Evolutionary conservation across 2,113 vertebrate species (phyloP).

Genomic region (Trematomus loennbergii): DNA sequence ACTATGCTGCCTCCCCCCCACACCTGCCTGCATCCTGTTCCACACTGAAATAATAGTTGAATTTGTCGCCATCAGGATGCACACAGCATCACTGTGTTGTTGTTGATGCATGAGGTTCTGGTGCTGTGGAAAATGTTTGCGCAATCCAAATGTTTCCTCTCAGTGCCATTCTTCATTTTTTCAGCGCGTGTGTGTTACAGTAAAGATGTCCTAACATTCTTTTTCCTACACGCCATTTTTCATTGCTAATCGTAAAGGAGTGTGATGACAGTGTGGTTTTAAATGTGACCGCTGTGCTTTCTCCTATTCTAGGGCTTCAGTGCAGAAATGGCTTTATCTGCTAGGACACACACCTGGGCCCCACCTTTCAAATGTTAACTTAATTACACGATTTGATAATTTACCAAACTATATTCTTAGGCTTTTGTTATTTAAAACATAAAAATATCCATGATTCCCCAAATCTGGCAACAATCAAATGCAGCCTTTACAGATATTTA

Average conservation of each 20-base stretch:
- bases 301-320: conserved; percentile 1
- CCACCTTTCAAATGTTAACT: background rate
- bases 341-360: conserved; percentile 9
- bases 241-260: conserved; percentile 40
- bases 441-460: background rate
- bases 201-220: conserved; percentile 49
- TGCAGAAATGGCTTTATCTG: conserved; percentile 31
- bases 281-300: conserved; percentile 43
- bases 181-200: conserved; percentile 16
- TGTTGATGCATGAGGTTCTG: conserved; percentile 76
- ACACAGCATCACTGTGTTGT: conserved; percentile 60
- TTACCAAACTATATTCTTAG: background rate
- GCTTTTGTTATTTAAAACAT: background rate
- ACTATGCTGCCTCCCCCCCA: conserved; percentile 68
- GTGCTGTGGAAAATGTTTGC: conserved; percentile 59
- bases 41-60: conserved; percentile 83
- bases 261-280: conserved; percentile 49
- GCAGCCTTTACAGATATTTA: no score
- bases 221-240: conserved; percentile 36
- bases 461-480: no score
- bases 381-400: conserved; percentile 12
- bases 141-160: conserved; percentile 60
- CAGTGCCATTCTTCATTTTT: conserved; percentile 53
- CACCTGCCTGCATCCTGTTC: conserved; percentile 82
- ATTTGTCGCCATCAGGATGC: conserved; percentile 83